These are phyloP conservation scores for Folsomia candida DNA, from an alignment of 2,888 invertebrate species.

Conservation along the genomic window DNA sequence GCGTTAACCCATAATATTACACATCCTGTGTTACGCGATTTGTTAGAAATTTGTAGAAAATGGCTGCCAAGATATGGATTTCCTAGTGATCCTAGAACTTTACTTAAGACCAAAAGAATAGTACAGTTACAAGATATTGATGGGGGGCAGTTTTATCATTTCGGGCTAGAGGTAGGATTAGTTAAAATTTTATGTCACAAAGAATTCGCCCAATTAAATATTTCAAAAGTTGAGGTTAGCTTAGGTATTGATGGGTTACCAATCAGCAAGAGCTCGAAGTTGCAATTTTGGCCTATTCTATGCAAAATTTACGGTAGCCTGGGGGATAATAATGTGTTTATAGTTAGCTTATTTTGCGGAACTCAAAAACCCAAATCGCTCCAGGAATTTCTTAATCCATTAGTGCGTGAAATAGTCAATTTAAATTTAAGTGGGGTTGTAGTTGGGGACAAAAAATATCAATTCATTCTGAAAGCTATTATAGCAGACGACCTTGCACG, in stretches of 20 bases:
- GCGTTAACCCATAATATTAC: conserved; percentile 20
- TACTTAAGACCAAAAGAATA: conserved; percentile 12
- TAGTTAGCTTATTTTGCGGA: conserved; percentile 16
- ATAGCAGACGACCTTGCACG: conserved; percentile 13
- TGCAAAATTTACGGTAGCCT: background rate
- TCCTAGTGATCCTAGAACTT: conserved; percentile 21
- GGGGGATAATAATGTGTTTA: background rate
- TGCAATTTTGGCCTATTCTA: conserved; percentile 32
- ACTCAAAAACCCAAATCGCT: conserved; percentile 12
- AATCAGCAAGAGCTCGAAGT: conserved; percentile 16
- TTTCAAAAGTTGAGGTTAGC: conserved; percentile 5
- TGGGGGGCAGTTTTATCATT: too few relatives aligned
- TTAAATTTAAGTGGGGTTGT: conserved; percentile 17
- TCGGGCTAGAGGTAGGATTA: too few relatives aligned
- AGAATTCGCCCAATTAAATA: background rate
- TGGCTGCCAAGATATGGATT: conserved; percentile 18
- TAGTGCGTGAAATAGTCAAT: conserved; percentile 12
- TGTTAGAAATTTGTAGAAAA: conserved; percentile 11
- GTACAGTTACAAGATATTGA: background rate
- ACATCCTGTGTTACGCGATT: conserved; percentile 6
- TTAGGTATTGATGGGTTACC: conserved; percentile 32
- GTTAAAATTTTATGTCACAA: background rate
- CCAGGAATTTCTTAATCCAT: conserved; percentile 14
- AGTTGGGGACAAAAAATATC: background rate
- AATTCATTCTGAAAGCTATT: conserved; percentile 4